Conservation (phyloP, 2,888 invertebrate genomes). For the Rhamnusium bicolor region DNA sequence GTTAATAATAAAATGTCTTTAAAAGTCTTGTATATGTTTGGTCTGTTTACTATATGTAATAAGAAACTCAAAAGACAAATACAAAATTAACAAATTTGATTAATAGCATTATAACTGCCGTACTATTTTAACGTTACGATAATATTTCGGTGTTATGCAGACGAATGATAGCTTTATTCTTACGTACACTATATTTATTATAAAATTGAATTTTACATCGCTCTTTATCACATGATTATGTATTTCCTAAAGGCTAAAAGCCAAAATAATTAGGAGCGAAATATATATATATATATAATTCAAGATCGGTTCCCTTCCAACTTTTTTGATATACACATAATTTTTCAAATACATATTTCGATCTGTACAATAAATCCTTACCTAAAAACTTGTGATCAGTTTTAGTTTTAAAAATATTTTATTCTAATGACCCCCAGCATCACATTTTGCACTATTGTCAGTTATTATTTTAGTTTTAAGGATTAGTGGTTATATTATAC, state of each 20-base stretch:
- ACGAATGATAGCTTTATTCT: background rate
- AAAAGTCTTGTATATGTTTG: constrained; percentile 43
- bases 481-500: too few species aligned
- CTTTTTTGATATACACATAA: background rate
- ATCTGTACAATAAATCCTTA: background rate
- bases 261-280: background rate
- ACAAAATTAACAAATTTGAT: background rate
- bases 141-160: background rate
- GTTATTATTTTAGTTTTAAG: too few species aligned
- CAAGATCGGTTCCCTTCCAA: background rate
- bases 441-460: too few species aligned
- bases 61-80: constrained; percentile 38
- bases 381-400: background rate
- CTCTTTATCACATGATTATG: background rate
- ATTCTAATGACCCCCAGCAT: too few species aligned
- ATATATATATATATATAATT: background rate
- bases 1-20: constrained; percentile 37
- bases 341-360: background rate
- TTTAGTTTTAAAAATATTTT: background rate
- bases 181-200: background rate
- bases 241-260: background rate
- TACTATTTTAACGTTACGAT: background rate
- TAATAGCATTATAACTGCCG: background rate
- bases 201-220: background rate
- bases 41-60: constrained; percentile 30